These are phyloP conservation scores for Nesidiocoris tenuis DNA, from an alignment of 2,888 invertebrate species.

Conservation along the genomic window DNA sequence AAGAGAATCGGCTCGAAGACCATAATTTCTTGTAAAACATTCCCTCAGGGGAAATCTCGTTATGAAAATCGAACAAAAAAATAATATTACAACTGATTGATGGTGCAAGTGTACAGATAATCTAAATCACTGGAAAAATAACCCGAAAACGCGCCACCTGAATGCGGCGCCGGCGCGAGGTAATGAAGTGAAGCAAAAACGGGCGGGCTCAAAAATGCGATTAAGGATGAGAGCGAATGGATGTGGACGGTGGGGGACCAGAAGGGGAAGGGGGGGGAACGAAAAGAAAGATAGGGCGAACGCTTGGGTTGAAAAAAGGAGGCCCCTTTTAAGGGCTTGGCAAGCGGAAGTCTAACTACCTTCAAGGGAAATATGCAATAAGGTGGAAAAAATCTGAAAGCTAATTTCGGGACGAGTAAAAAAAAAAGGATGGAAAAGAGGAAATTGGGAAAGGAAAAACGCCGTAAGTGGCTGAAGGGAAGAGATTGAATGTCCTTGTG, in stretches of 20 bases:
- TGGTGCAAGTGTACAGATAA: background rate
- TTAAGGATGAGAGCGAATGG: constrained; percentile 7
- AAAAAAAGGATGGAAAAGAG: background rate
- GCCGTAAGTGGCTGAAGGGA: background rate
- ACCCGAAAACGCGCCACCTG: constrained; percentile 1
- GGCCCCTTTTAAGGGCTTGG: background rate
- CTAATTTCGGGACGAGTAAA: constrained; percentile 6
- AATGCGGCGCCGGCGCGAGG: constrained; percentile 9
- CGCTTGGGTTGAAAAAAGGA: background rate
- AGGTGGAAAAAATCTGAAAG: constrained; percentile 17
- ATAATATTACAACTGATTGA: background rate
- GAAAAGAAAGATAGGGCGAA: background rate
- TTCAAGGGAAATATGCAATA: constrained; percentile 17
- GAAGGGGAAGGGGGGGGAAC: background rate
- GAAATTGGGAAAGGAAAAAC: constrained; percentile 13
- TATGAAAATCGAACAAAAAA: background rate
- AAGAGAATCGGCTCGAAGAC: no score
- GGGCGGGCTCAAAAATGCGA: constrained; percentile 1
- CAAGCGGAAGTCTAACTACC: constrained; percentile 12
- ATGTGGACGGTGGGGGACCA: background rate
- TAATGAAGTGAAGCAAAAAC: constrained; percentile 3
- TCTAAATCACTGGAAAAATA: background rate
- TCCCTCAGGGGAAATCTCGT: background rate
- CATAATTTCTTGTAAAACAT: no score
- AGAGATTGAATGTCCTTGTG: background rate